phyloP scores from a whole-genome alignment of 2,113 vertebrate species.

The Nycticorax nycticorax region DNA sequence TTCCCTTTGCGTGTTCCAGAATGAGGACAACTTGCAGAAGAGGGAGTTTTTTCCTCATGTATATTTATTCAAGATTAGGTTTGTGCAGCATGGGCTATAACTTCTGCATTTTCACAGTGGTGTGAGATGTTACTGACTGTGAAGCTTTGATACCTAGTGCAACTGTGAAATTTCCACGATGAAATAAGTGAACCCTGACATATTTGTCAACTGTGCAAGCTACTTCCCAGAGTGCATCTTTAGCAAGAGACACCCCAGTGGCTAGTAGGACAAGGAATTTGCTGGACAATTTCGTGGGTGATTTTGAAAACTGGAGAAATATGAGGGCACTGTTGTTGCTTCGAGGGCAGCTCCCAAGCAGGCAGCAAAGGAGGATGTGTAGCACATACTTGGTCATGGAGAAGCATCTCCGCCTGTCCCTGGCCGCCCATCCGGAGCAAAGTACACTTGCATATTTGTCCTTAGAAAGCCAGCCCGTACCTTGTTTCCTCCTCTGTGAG shows the following conservation, averaged over 20 bases:
- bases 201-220: accelerated
- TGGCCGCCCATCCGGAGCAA: not conserved
- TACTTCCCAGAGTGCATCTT: not conserved
- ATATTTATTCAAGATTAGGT: not conserved
- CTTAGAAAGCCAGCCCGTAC: not conserved
- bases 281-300: not conserved
- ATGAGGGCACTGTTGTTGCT: not conserved
- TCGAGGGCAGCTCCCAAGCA: not conserved
- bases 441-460: not conserved
- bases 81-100: not conserved
- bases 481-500: not conserved
- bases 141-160: not conserved
- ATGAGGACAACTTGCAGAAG: not conserved
- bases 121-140: not conserved
- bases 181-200: not conserved
- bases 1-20: not conserved
- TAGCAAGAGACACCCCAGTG: not conserved
- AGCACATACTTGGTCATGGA: not conserved
- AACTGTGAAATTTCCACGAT: not conserved
- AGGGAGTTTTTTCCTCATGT: not conserved
- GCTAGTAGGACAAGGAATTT: not conserved
- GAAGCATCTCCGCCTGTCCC: not conserved
- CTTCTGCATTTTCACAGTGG: not conserved
- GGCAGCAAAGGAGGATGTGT: not conserved
- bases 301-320: not conserved